Conservation (phyloP, 2,888 invertebrate species). For the Ophonus ardosiacus region DNA sequence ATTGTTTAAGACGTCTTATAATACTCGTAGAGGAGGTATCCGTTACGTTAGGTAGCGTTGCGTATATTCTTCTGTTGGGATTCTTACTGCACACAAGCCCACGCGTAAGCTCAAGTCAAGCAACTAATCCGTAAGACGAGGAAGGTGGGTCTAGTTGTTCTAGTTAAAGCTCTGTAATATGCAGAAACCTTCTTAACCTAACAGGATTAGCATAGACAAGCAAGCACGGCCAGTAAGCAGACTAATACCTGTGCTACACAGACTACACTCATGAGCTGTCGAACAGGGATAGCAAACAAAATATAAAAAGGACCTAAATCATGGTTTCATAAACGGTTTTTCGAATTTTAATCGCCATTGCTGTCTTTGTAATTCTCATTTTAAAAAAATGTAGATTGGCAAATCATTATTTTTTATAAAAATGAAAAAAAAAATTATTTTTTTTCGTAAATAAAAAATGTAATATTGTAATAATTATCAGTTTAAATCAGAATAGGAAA, state of each 20-base stretch:
- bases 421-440: too few species aligned
- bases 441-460: too few species aligned
- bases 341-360: neutral
- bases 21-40: neutral
- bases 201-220: constrained; percentile 84
- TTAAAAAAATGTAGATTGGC: too few species aligned
- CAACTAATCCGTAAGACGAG: constrained; percentile 83
- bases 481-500: too few species aligned
- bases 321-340: neutral
- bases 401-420: too few species aligned
- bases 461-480: too few species aligned
- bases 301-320: neutral
- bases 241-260: constrained; percentile 68
- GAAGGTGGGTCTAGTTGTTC: constrained; percentile 74
- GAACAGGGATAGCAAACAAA: neutral
- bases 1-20: too few species aligned
- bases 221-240: constrained; percentile 78
- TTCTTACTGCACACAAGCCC: constrained; percentile 70
- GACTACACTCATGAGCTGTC: constrained; percentile 50
- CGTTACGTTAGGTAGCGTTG: neutral
- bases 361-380: too few species aligned
- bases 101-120: constrained; percentile 76
- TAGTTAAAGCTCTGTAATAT: constrained; percentile 82
- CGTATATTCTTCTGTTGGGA: constrained; percentile 51
- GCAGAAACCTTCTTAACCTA: constrained; percentile 86